phyloP scores from a whole-genome alignment of 2,113 vertebrate genomes.

The Falco punctatus region DNA sequence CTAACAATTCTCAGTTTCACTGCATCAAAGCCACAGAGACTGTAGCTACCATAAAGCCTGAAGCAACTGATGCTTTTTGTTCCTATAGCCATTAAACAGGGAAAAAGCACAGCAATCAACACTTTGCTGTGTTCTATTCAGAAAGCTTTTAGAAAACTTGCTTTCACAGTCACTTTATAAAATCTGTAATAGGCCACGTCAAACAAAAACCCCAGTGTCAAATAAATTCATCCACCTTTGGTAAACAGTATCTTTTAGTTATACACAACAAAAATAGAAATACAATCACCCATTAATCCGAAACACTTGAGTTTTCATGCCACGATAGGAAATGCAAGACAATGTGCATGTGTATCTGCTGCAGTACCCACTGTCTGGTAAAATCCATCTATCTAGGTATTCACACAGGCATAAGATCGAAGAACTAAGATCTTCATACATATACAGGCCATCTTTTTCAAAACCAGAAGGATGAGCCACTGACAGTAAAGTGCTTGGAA shows the following conservation, averaged over 20 bases:
- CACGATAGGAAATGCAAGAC: neutral
- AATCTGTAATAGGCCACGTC: neutral
- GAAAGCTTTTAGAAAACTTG: neutral
- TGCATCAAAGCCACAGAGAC: neutral
- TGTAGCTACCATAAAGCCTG: neutral
- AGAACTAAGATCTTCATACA: neutral
- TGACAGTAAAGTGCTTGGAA: neutral
- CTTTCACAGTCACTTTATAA: neutral
- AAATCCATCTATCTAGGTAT: neutral
- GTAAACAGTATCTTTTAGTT: neutral
- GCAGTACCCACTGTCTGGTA: neutral
- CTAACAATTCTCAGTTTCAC: neutral
- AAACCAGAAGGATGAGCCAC: neutral
- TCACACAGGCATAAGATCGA: neutral
- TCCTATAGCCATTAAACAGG: neutral
- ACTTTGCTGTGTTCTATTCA: neutral
- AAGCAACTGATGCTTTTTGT: neutral
- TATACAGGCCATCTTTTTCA: neutral
- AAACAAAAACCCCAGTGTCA: neutral
- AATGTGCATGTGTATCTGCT: neutral
- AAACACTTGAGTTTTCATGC: neutral
- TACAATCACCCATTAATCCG: neutral
- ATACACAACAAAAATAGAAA: neutral
- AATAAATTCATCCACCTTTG: neutral
- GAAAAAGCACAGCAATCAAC: neutral